Evolutionary conservation across 2,797 vertebrate species (phyloP).

Genomic region (Sphenodon punctatus): DNA sequence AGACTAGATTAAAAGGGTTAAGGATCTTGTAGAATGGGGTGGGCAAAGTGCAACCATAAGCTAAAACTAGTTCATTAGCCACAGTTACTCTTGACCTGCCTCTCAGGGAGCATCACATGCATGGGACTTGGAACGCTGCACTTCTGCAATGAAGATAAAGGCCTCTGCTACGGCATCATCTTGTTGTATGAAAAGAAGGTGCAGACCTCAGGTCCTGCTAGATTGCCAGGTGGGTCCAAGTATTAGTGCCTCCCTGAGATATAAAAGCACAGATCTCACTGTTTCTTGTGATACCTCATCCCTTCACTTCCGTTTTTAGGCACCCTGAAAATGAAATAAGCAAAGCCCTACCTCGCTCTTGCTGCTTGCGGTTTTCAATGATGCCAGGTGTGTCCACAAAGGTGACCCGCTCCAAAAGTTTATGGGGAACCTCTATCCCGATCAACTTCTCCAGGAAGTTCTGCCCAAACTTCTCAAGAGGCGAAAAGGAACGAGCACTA

Average conservation of each 20-base stretch:
- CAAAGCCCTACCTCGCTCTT: slow-evolving; percentile 89
- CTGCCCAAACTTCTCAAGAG: slow-evolving; percentile 97
- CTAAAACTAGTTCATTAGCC: not conserved
- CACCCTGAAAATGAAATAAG: not conserved
- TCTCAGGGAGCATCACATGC: too few species aligned
- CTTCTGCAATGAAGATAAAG: not conserved
- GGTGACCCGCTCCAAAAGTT: slow-evolving; percentile 93
- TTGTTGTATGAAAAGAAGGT: not conserved
- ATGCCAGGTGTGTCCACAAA: slow-evolving; percentile 97
- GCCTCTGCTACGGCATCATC: not conserved
- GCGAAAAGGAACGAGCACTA: slow-evolving; percentile 93
- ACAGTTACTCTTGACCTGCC: not conserved
- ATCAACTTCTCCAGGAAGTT: slow-evolving; percentile 97
- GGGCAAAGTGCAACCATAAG: not conserved
- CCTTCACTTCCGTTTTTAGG: not conserved
- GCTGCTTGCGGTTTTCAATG: slow-evolving; percentile 98
- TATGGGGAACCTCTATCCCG: slow-evolving; percentile 97
- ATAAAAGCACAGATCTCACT: not conserved
- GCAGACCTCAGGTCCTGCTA: not conserved
- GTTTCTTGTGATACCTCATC: not conserved
- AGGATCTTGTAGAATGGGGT: not conserved
- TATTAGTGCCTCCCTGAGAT: accelerated
- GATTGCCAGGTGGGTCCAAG: not conserved
- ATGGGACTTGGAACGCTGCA: not conserved
- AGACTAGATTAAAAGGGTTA: not conserved